A percentile compares a stretch with the other conserved stretches of the same genome.
Evolutionary conservation across 2,113 vertebrate species (phyloP).

Genomic region (Dicrurus megarhynchus): DNA sequence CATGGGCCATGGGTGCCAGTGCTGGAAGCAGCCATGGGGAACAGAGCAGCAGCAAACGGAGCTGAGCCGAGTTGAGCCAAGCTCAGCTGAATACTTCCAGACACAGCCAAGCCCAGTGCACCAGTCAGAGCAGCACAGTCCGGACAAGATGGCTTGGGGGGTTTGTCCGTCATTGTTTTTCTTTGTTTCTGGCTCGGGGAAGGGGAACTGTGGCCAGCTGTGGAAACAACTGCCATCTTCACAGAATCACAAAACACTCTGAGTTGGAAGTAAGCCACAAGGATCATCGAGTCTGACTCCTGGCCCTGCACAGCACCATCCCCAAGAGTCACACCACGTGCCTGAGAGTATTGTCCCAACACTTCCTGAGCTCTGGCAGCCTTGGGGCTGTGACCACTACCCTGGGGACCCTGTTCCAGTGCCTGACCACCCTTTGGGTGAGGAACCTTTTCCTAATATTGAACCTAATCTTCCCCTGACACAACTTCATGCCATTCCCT

Average conservation of each 20-base stretch:
- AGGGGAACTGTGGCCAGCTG: background rate
- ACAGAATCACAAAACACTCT: background rate
- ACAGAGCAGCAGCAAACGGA: background rate
- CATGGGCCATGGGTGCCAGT: no score
- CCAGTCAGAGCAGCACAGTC: background rate
- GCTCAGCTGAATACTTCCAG: background rate
- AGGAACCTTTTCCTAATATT: background rate
- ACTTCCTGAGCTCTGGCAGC: background rate
- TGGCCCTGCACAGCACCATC: background rate
- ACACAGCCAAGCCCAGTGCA: background rate
- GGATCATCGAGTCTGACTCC: background rate
- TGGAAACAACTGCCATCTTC: background rate
- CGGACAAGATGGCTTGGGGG: background rate
- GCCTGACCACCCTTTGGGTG: background rate
- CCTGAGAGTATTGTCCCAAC: background rate
- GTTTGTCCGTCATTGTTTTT: background rate
- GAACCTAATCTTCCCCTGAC: background rate
- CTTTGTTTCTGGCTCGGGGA: background rate
- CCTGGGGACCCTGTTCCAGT: background rate
- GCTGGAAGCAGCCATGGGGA: background rate
- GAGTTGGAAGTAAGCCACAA: background rate
- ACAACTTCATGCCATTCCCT: background rate
- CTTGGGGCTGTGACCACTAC: background rate
- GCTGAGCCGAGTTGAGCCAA: background rate
- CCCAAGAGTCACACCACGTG: background rate